Base-by-base conservation (phyloP, 2,888 invertebrate genomes). In the Macaria liturata region DNA sequence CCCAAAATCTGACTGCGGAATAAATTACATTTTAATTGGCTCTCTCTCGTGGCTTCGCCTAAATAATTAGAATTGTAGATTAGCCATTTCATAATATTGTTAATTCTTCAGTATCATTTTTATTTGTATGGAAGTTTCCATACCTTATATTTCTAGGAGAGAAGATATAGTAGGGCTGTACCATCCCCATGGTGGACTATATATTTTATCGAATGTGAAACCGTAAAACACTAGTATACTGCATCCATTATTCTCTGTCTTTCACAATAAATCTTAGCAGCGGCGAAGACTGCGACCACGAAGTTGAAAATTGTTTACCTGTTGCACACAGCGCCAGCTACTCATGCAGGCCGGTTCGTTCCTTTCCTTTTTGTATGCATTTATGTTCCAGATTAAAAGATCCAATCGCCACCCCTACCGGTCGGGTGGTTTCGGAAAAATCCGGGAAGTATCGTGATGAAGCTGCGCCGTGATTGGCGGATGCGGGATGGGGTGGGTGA, bases 331-430 rank as follows among this genome's bases (percentile, higher is more conserved):
- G 75, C 78, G 20, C 54, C 74, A 75, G 78, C 81, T 76, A 83
- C 76, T 81, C 84, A 84, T 80, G 80, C 81, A 78, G 57, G 57
- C 55, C 65, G 57, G 76, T 78, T 74, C 76, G 67, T 76, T 83
- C 81, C 82, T 84, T 84, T 86, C 84, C 84, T 86, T 91, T 89
- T 88, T 88, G 79, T 83, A 83, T 90, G 91, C 91, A 89, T 91
- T 92, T 89, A 83, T 88, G 86, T 89, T 91, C 84, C 85, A 89
- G 89, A 91, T 91, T 91, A 91, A 89, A 89, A 88, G 87, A 90
- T 86, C 90, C 86, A 88, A 89, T 90, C 84, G 81, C 81, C 88
- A 86, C 87, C 86, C 86, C 77, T 71, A 68, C 66, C 9, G 68
- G 67, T 88, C 91, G 89, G 81, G 54, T 64, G 67, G 65, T 60